These are phyloP conservation scores for Cottoperca gobio DNA, from an alignment of 2,797 vertebrate genomes.

Conservation along the genomic window DNA sequence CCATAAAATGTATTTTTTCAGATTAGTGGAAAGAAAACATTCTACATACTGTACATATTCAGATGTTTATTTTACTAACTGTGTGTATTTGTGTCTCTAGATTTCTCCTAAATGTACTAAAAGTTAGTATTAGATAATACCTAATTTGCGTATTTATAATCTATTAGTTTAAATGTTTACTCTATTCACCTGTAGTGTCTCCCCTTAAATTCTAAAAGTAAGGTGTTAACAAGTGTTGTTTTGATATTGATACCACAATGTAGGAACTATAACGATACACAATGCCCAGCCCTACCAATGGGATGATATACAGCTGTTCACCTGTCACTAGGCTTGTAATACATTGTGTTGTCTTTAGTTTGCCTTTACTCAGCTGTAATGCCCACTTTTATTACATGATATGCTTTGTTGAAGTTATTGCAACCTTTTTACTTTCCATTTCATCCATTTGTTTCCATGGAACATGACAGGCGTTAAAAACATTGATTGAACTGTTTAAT, in stretches of 20 bases:
- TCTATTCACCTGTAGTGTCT: no score
- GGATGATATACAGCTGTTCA: background rate
- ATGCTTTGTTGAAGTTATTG: background rate
- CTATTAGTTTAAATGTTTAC: no score
- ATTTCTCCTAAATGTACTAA: no score
- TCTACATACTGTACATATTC: no score
- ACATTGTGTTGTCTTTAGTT: background rate
- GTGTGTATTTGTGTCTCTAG: no score
- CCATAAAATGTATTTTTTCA: no score
- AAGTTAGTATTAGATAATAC: no score
- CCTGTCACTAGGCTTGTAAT: background rate
- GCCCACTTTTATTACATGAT: background rate
- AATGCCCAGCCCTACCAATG: background rate
- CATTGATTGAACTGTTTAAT: constrained; percentile 20
- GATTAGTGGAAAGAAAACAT: no score
- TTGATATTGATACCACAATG: background rate
- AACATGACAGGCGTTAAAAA: constrained; percentile 9
- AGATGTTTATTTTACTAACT: no score
- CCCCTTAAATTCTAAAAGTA: background rate
- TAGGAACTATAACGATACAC: background rate
- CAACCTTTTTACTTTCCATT: background rate
- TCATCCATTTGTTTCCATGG: background rate
- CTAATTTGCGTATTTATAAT: no score
- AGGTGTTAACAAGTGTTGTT: background rate
- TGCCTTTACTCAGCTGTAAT: background rate